A percentile compares a stretch with the other conserved stretches of the same genome.
Evolutionary conservation across 2,797 vertebrate genomes (phyloP).

Genomic region (Sparidentex hasta): DNA sequence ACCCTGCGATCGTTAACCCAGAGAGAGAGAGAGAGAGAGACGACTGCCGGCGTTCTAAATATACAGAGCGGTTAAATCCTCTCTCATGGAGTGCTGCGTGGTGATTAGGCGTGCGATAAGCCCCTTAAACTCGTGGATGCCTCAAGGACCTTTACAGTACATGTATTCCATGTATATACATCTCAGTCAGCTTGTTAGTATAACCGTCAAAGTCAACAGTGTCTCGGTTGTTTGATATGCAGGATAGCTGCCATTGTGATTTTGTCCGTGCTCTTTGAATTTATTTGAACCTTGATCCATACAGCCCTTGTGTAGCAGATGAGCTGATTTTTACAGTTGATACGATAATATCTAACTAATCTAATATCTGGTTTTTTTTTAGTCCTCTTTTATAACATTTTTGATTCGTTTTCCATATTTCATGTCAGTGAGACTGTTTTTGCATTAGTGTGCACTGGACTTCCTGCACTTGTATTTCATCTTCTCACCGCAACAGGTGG

Average conservation of each 20-base stretch:
- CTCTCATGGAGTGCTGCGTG: not conserved
- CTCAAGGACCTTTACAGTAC: not conserved
- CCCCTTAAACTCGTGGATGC: not conserved
- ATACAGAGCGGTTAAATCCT: not conserved
- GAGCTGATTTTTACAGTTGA: not conserved
- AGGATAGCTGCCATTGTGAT: not conserved
- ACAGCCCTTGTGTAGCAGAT: not conserved
- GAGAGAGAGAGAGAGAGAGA: not conserved
- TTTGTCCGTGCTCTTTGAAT: not conserved
- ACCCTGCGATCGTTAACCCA: not conserved
- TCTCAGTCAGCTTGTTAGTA: not conserved
- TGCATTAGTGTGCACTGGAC: not conserved
- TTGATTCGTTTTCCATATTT: not conserved
- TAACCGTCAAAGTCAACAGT: not conserved
- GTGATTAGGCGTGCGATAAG: not conserved
- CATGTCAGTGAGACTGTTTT: not conserved
- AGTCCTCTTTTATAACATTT: no score
- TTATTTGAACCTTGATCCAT: not conserved
- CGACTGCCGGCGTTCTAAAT: not conserved
- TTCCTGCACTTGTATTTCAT: not conserved
- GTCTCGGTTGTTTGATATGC: conserved; percentile 1
- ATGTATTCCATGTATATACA: not conserved
- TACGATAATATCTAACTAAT: no score
- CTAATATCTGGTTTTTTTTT: no score
- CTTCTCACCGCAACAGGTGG: not conserved